Conservation (phyloP, 2,113 vertebrate species). For the Melanotaenia duboulayi region DNA sequence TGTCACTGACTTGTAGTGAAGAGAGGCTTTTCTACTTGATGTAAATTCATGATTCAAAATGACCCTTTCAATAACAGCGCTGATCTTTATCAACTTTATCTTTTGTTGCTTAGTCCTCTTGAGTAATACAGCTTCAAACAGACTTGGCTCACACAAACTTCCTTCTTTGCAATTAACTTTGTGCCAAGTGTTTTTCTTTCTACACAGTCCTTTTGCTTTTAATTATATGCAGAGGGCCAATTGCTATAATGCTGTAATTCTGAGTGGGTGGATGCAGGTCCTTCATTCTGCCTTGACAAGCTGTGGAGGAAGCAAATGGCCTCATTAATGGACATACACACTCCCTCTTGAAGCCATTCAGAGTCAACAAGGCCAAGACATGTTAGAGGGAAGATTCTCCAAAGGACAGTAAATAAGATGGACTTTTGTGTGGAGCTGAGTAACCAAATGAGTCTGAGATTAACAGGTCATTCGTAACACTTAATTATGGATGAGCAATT, state of each 20-base stretch:
- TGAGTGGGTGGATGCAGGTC: constrained; percentile 31
- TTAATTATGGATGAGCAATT: neutral
- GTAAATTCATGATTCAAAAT: constrained; percentile 58
- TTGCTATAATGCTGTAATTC: constrained; percentile 33
- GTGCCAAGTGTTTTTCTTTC: constrained; percentile 35
- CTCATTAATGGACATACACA: constrained; percentile 31
- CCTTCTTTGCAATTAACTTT: constrained; percentile 38
- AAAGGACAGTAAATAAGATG: neutral
- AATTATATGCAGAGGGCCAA: constrained; percentile 11
- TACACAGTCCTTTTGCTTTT: constrained; percentile 12
- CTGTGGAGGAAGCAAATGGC: constrained; percentile 26
- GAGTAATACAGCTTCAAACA: constrained; percentile 39
- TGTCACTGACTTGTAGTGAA: constrained; percentile 41
- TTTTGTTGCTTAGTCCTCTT: constrained; percentile 18
- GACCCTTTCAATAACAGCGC: constrained; percentile 28
- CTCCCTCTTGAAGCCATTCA: constrained; percentile 1
- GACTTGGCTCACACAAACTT: constrained; percentile 26
- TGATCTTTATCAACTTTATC: constrained; percentile 42
- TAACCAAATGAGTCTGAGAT: neutral
- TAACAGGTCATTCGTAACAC: neutral
- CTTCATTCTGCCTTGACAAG: constrained; percentile 27
- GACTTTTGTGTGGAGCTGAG: neutral
- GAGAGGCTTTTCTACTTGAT: constrained; percentile 31
- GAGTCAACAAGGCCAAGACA: constrained; percentile 30
- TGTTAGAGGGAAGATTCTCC: constrained; percentile 5